These are phyloP conservation scores for Oceanodroma leucorhoa DNA, from an alignment of 2,797 vertebrate species.

Conservation along the genomic window DNA sequence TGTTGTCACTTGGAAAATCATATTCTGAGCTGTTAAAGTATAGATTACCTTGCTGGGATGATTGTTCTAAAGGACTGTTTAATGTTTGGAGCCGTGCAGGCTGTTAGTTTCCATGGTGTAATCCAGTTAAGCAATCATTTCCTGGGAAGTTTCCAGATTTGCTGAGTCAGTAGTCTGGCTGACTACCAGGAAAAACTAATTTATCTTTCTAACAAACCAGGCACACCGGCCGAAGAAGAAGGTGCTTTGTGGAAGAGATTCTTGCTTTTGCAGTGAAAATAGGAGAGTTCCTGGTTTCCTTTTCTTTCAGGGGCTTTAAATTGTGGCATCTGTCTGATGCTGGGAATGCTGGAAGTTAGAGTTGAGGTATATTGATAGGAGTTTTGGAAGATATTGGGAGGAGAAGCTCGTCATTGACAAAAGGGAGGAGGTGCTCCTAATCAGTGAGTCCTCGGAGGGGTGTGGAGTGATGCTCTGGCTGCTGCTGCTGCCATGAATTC, in stretches of 20 bases:
- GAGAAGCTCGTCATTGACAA: background rate
- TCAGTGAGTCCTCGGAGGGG: background rate
- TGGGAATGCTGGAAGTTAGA: background rate
- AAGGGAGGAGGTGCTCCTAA: background rate
- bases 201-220: constrained; percentile 43
- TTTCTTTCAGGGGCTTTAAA: background rate
- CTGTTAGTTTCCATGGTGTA: constrained; percentile 76
- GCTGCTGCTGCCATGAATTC: background rate
- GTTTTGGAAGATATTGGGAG: background rate
- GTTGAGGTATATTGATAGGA: background rate
- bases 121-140: constrained; percentile 77
- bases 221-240: background rate
- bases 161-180: constrained; percentile 71
- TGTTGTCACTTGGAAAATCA: constrained; percentile 1
- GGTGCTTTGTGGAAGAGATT: background rate
- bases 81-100: constrained; percentile 59
- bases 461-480: background rate
- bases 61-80: constrained; percentile 45
- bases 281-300: background rate
- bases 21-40: constrained; percentile 9
- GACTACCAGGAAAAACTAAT: constrained; percentile 60
- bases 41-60: constrained; percentile 46
- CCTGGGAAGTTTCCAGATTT: constrained; percentile 74
- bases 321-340: background rate
- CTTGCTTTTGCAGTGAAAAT: background rate